Evolutionary conservation across 2,888 invertebrate species (phyloP), one percentile per base, ranked within the genome.

Genomic region (Hydropsyche betteni): DNA sequence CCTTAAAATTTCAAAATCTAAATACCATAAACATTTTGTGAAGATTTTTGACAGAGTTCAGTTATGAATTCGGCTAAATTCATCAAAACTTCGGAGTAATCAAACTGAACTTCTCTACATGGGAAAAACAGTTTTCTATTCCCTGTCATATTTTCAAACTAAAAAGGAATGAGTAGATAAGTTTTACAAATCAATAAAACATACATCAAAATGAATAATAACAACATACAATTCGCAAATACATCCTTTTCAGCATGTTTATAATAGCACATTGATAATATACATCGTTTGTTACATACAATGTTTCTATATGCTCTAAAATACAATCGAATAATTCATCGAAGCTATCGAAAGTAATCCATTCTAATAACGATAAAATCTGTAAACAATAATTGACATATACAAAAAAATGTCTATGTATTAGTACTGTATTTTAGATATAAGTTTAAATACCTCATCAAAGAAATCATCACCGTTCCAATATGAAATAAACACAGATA

Each of bases 381-480:
- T 87, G 81, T 4, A 69, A 51, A 68, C 44, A 55, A 44, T 51
- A 58, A 16, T 44, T 24, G 24, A 24, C 2, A 24, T 24, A 2
- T 24, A 24, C 2, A 24, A 2, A 24, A 24, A 24, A 16, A 14
- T 64, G 16, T 74, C 6, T 7, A 50, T 24, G 10, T 64, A 55
- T 72, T 58, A 14, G 12, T 34, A 34, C 8, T 16, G 2, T 58
- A 51, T 38, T 14, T 16, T 33, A 10, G 5, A 36, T 44, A 38
- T 14, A 64, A n/a, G 16, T 36, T 64, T 44, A 33, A 16, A 34
- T 74, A 87, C 88, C 85, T 88, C 86, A 73, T 82, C 76, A 79
- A 85, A 85, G 77, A 82, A 86, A 73, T 86, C 85, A 50, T 76
- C 83, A 77, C 87, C 87, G 68, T 87, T 86, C 88, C 88, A 88